Evolutionary conservation across 2,888 invertebrate species (phyloP).

Genomic region (Eulithis testata): DNA sequence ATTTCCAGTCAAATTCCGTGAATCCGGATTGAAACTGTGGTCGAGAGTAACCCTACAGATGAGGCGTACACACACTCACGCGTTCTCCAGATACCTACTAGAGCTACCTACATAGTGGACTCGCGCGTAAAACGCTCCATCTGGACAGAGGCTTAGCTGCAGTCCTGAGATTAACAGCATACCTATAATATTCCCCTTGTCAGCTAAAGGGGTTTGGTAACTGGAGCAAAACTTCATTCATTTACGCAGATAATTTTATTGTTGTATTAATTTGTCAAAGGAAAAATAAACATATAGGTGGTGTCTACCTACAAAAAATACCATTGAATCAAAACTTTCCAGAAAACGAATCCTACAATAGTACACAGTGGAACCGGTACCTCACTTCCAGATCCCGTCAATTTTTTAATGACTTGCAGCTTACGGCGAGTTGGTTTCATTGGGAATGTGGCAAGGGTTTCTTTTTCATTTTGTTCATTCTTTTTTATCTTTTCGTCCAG

Average conservation of each 20-base stretch:
- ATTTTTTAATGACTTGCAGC: not conserved
- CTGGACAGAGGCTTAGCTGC: no score
- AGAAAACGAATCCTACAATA: constrained; percentile 13
- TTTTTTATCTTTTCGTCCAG: constrained; percentile 68
- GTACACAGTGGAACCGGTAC: constrained; percentile 5
- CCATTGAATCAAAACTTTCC: constrained; percentile 8
- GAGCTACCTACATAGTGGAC: no score
- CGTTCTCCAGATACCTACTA: no score
- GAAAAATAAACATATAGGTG: not conserved
- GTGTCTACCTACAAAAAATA: not conserved
- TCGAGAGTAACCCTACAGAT: no score
- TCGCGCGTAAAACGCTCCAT: no score
- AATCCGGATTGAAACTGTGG: no score
- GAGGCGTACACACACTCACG: no score
- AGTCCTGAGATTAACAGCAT: no score
- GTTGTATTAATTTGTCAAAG: not conserved
- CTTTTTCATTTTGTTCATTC: constrained; percentile 57
- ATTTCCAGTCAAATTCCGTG: no score
- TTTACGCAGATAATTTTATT: constrained; percentile 17
- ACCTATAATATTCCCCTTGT: no score
- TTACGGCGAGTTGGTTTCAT: constrained; percentile 45
- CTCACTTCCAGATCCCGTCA: constrained; percentile 6
- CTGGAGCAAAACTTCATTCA: no score
- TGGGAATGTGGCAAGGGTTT: constrained; percentile 58
- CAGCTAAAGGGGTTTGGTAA: no score